Conservation (phyloP, 1,140 invertebrate genomes). For the Bombus soroeensis region DNA sequence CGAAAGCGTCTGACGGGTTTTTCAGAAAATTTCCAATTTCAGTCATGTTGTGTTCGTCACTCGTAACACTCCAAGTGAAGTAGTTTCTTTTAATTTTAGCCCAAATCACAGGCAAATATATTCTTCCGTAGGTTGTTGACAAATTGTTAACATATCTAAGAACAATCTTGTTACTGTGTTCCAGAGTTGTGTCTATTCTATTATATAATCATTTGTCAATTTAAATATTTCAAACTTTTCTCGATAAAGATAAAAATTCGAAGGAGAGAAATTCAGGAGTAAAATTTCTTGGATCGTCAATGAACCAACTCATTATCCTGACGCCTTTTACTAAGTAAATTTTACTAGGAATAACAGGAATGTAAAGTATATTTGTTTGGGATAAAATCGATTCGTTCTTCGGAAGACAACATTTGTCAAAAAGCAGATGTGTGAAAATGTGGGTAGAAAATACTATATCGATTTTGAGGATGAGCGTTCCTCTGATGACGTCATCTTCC, state of each 20-base stretch:
- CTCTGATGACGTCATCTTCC: conserved; percentile 10
- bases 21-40: neutral
- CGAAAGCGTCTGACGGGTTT: neutral
- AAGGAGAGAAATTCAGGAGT: neutral
- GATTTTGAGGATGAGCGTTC: neutral
- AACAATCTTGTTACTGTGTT: too few relatives aligned
- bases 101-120: neutral
- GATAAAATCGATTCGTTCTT: neutral
- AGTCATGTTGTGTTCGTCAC: neutral
- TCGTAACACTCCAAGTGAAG: too few relatives aligned
- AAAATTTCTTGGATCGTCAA: neutral
- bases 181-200: neutral
- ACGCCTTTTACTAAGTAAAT: neutral
- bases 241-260: neutral
- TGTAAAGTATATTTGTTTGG: neutral
- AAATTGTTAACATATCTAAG: too few relatives aligned
- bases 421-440: neutral
- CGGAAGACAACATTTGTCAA: too few relatives aligned
- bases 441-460: neutral
- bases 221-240: neutral
- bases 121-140: too few relatives aligned
- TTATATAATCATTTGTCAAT: neutral
- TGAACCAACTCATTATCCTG: neutral
- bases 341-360: neutral
- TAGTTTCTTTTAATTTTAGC: neutral